Base-by-base conservation (phyloP, 2,888 invertebrate genomes). In the Chamaedrilus cognettii region DNA sequence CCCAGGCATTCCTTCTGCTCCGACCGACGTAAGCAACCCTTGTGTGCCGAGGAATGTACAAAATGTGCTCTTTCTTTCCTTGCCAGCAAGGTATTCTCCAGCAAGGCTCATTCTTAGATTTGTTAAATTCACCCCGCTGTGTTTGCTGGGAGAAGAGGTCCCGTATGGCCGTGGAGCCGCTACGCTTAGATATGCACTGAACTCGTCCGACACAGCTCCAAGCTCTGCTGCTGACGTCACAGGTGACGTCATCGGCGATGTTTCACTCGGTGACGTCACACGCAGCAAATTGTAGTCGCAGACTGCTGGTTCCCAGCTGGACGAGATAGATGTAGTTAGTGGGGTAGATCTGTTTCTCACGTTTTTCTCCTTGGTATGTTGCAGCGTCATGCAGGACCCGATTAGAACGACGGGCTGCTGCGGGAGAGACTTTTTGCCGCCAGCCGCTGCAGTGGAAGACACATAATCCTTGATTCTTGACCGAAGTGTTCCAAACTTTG, bases 91-190 rank as follows among this genome's bases (percentile, higher is more conserved):
- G n/a, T n/a, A 35, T 19, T 7, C 35, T 23, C 34, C 34, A 2
- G 42, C 42, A n/a, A 11, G 2, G 33, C 23, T 11, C 7, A 30
- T 11, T 3, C 1, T 60, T 60, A 42, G 26, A 11, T 42, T 33
- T 33, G 26, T 30, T 34, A 35, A 26, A 2, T n/a, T n/a, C 30
- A 23, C 34, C 2, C 26, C 28, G 2, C 31, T 35, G 23, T 26
- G 3, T n/a, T 26, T 28, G 30, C 60, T 60, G 26, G 60, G 33
- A 11, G 34, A 23, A 30, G 34, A 30, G 2, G 60, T 33, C 2
- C 31, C n/a, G 52, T 62, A 62, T 23, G 62, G 62, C 33, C 51
- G 49, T n/a, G 62, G 62, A 7, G 26, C 51, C 26, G 62, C 62
- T n/a, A 62, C 49, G 23, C 33, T 49, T 5, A 62, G 62, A 51